Conservation (phyloP, 1,140 invertebrate species). For the Neoseiulus cucumeris region DNA sequence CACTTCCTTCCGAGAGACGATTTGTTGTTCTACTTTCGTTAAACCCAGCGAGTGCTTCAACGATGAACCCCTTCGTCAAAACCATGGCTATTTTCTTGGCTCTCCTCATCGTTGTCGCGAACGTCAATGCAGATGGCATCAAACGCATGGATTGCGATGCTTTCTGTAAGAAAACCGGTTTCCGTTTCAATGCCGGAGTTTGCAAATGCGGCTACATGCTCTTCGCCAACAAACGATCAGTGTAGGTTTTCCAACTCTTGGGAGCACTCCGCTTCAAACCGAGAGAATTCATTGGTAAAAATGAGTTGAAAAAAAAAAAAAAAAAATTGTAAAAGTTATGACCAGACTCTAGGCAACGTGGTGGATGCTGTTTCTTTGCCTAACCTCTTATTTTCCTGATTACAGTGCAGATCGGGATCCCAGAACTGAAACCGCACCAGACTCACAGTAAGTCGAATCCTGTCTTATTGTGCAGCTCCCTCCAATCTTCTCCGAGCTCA, state of each 20-base stretch:
- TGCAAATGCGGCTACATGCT: constrained; percentile 10
- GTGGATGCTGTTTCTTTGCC: too few relatives aligned
- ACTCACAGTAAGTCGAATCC: background rate
- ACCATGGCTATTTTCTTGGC: background rate
- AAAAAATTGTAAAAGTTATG: too few relatives aligned
- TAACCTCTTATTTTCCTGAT: background rate
- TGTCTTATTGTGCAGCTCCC: background rate
- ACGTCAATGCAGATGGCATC: background rate
- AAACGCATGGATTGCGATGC: constrained; percentile 9
- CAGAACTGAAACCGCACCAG: background rate
- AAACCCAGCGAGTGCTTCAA: background rate
- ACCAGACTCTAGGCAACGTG: too few relatives aligned
- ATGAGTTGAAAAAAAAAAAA: too few relatives aligned
- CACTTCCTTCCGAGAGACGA: too few relatives aligned
- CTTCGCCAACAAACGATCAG: constrained; percentile 8
- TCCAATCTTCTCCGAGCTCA: too few relatives aligned
- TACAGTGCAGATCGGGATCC: constrained; percentile 7
- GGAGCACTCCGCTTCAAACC: too few relatives aligned
- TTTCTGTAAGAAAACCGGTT: constrained; percentile 6
- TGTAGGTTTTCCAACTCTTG: background rate
- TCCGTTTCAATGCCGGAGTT: constrained; percentile 7
- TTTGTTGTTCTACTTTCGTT: too few relatives aligned
- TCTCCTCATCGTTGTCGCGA: background rate
- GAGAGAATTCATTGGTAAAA: too few relatives aligned
- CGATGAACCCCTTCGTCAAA: background rate